Evolutionary conservation across 2,797 vertebrate genomes (phyloP).

Genomic region (Enteromius anoplus): DNA sequence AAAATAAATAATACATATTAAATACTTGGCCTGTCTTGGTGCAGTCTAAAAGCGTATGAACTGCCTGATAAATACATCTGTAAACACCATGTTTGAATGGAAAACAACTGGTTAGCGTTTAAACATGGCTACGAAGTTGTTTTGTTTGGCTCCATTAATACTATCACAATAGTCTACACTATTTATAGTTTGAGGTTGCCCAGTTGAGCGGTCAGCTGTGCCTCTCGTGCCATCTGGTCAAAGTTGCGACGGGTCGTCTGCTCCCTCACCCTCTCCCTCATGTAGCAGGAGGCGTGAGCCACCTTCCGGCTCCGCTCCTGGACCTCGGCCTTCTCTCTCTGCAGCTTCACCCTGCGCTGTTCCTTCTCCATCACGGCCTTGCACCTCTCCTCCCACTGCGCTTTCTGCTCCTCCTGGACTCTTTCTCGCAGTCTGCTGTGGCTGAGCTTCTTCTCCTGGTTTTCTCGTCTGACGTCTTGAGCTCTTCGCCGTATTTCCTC

Average conservation of each 20-base stretch:
- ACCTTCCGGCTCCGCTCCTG: constrained; percentile 72
- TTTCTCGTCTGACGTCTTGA: constrained; percentile 57
- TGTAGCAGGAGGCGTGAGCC: constrained; percentile 72
- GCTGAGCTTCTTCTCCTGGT: constrained; percentile 63
- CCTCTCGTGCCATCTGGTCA: constrained; percentile 72
- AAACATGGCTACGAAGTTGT: not conserved
- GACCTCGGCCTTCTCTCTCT: constrained; percentile 67
- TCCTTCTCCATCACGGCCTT: constrained; percentile 71
- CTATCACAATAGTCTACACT: not conserved
- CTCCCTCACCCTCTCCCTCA: constrained; percentile 74
- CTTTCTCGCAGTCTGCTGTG: constrained; percentile 72
- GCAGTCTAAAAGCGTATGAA: not conserved
- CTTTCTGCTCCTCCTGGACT: constrained; percentile 74
- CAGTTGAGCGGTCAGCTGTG: constrained; percentile 68
- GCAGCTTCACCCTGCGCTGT: constrained; percentile 70
- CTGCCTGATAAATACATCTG: not conserved
- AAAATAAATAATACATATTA: not conserved
- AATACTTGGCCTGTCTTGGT: not conserved
- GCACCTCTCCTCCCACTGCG: constrained; percentile 61
- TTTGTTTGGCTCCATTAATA: not conserved
- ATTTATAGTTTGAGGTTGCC: constrained; percentile 65
- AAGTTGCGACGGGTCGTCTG: constrained; percentile 69
- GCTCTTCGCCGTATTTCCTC: constrained; percentile 56
- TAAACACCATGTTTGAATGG: not conserved
- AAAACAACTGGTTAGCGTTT: not conserved